Evolutionary conservation across 2,888 invertebrate genomes (phyloP), one percentile per base, ranked within the genome.

Genomic region (Diarsia mendica): DNA sequence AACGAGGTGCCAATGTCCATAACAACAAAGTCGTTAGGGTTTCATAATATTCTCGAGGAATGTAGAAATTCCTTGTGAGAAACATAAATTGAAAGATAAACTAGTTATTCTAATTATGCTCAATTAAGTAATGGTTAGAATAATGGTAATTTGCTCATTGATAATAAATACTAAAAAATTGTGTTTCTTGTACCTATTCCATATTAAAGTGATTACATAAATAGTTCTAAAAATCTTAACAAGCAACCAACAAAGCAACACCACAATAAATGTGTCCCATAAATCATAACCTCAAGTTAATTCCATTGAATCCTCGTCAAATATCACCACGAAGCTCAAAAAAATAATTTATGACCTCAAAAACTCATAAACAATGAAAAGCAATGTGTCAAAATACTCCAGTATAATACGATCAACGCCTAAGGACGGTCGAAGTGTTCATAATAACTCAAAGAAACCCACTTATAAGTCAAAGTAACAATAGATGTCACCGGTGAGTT

Each of bases 311-410:
- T 95, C 93, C 93, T 93, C 92, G 90, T 94, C 94, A 94, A 92
- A 91, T 89, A 90, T 89, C 85, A 89, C 83, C 81, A 87, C 85
- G 85, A 84, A 74, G 84, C 75, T 77, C 15, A 71, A 90, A 92
- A 93, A 93, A 91, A 93, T 94, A 94, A 96, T 96, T 94, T 96
- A 96, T 90, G 92, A 90, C 88, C 90, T 85, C 75, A 88, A 93
- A 94, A 94, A 94, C 92, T 83, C 82, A 88, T 93, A 94, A 93
- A 96, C 96, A 96, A 96, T 94, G 89, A 84, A 82, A 77, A 86
- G 94, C 93, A 92, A 96, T 96, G 93, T 96, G 96, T 96, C 96
- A 96, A 96, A 96, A 96, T 95, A 96, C 90, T 89, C 89, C 85
- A 83, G 91, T 92, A 95, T 92, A 94, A 95, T 93, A 88, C 90